A percentile compares a stretch with the other conserved stretches of the same genome.
Conservation (phyloP, 2,113 vertebrate genomes). For the Oenanthe melanoleuca region DNA sequence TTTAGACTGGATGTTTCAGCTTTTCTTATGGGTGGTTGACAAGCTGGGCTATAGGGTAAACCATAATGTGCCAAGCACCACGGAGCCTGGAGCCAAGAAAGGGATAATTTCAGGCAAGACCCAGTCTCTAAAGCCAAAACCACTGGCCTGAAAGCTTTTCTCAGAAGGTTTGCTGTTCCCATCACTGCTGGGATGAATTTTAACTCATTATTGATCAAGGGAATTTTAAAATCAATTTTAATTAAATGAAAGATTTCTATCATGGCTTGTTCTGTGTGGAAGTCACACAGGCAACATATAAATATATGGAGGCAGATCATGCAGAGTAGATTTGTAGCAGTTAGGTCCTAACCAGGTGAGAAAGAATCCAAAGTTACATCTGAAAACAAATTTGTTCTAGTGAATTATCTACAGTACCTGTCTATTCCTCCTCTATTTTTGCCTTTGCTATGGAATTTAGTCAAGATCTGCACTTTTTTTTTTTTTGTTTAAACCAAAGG, state of each 20-base stretch:
- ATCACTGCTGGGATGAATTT: constrained; percentile 76
- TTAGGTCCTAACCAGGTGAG: background rate
- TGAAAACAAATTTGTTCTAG: background rate
- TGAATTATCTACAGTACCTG: background rate
- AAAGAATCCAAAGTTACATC: background rate
- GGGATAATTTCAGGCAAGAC: constrained; percentile 61
- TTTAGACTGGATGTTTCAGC: background rate
- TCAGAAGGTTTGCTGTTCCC: constrained; percentile 67
- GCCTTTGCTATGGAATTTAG: background rate
- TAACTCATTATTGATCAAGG: constrained; percentile 82
- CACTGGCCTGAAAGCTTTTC: constrained; percentile 56
- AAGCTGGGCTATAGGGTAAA: constrained; percentile 60
- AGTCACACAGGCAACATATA: constrained; percentile 69
- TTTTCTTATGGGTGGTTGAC: constrained; percentile 29
- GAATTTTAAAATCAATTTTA: constrained; percentile 87
- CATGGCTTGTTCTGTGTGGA: constrained; percentile 75
- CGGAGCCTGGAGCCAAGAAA: constrained; percentile 20
- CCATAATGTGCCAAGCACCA: constrained; percentile 20
- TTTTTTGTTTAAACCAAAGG: background rate
- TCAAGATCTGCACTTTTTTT: background rate
- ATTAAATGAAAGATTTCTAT: constrained; percentile 86
- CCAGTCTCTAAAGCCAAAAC: constrained; percentile 53
- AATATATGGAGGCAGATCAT: constrained; percentile 46
- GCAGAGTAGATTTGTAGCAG: constrained; percentile 47
- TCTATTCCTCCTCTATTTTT: background rate